Percentiles rank a stretch among this genome's conserved stretches.
phyloP scores from a whole-genome alignment of 2,888 invertebrate genomes.

The Acutogordius australiensis region DNA sequence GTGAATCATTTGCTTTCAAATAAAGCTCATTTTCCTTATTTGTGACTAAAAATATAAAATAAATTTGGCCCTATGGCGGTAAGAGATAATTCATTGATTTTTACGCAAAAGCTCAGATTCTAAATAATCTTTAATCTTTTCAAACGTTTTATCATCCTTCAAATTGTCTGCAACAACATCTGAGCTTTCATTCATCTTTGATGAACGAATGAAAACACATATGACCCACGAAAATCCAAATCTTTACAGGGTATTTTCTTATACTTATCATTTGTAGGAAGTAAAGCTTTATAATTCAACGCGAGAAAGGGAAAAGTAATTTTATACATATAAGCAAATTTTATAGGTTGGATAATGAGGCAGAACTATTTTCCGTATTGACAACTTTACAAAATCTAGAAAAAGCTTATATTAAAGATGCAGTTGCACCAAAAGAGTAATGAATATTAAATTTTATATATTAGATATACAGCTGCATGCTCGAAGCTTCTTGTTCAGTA shows the following conservation, averaged over 20 bases:
- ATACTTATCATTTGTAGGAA: no score
- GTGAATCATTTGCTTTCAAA: not conserved
- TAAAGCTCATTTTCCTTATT: not conserved
- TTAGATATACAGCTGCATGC: conserved; percentile 68
- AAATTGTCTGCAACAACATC: no score
- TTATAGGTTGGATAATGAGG: conserved; percentile 64
- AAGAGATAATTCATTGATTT: not conserved
- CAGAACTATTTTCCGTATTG: conserved; percentile 79
- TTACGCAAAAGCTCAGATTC: not conserved
- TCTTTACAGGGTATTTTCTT: no score
- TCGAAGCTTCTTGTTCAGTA: conserved; percentile 82
- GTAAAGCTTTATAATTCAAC: conserved; percentile 74
- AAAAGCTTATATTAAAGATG: conserved; percentile 89
- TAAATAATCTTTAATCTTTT: not conserved
- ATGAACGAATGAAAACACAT: no score
- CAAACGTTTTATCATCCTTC: not conserved
- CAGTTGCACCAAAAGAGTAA: conserved; percentile 54
- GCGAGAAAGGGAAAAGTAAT: conserved; percentile 73
- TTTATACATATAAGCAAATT: conserved; percentile 11
- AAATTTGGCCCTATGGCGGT: no score
- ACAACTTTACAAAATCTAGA: conserved; percentile 88
- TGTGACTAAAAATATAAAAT: not conserved
- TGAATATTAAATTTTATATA: conserved; percentile 14
- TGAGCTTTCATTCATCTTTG: no score
- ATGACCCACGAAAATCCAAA: no score